Evolutionary conservation across 2,888 invertebrate genomes (phyloP).

Genomic region (Xanthorhoe designata): DNA sequence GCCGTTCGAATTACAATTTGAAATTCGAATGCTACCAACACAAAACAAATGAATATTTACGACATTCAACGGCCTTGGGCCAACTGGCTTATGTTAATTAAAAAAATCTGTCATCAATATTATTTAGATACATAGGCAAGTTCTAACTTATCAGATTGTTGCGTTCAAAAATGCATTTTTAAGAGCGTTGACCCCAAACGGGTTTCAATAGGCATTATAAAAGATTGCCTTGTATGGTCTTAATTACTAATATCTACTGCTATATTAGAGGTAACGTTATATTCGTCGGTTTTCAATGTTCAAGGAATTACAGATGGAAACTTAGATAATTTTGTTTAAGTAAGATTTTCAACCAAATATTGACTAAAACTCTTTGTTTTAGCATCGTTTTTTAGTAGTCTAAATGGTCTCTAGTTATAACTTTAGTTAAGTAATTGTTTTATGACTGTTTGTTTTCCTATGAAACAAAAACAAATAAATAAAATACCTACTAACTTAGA

Average conservation of each 20-base stretch:
- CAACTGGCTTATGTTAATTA: constrained; percentile 37
- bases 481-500: no score
- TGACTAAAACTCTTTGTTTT: no score
- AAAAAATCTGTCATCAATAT: constrained; percentile 42
- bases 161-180: constrained; percentile 54
- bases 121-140: constrained; percentile 41
- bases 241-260: constrained; percentile 63
- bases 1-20: constrained; percentile 20
- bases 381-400: no score
- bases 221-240: constrained; percentile 65
- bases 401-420: no score
- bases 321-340: neutral
- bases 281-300: neutral
- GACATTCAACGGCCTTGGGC: constrained; percentile 29
- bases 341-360: no score
- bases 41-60: constrained; percentile 35
- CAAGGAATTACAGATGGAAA: neutral
- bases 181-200: constrained; percentile 51
- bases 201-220: constrained; percentile 54
- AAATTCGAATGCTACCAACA: constrained; percentile 30
- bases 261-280: constrained; percentile 7
- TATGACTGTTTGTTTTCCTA: no score
- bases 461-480: no score
- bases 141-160: constrained; percentile 42
- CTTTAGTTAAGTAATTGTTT: no score